Base-by-base conservation (phyloP, 2,113 vertebrate genomes). In the Podarcis muralis region DNA sequence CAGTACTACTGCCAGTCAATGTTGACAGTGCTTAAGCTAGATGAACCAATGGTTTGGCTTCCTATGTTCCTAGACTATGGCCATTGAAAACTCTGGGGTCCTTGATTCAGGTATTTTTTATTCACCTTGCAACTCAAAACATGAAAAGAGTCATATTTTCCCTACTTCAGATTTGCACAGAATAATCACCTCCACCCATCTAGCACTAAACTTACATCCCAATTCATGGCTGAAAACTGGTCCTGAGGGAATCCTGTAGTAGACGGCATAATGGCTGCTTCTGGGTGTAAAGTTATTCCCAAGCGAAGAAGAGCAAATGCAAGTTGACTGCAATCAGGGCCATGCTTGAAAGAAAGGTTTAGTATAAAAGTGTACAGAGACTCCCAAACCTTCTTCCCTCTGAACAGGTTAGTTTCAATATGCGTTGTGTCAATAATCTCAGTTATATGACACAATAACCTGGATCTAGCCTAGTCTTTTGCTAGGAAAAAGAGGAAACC, bases 391-490 rank as follows among this genome's bases (percentile, higher is more conserved):
- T 35, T 13, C n/a, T 20, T 62, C 79, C 43, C 22, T 62, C 3
- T 9, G 30, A 76, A 20, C n/a, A 27, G 23, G 81, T 11, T 12
- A 1, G 40, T 12, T 30, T 48, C 40, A 72, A 40, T 1, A 53
- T 53, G 48, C 48, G 11, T 53, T 65, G 86, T 78, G 32, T 79
- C 81, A 83, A 48, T 2, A 7, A 43, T n/a, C 37, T n/a, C 7
- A 48, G 7, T 48, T 32, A 83, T 22, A n/a, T 53, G 25, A 53
- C 8, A 32, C 25, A 83, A 83, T 22, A 86, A 40, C 3, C 35
- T 78, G 84, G 15, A 43, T 23, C 53, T 93, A 84, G 53, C 20
- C 6, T 92, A 59, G 92, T 91, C 88, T 92, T 93, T 66, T 74
- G 48, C 27, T 86, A 90, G 82, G 74, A 35, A 75, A 89, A 92